Percentiles rank a stretch among this genome's conserved stretches.
Evolutionary conservation across 2,797 vertebrate genomes (phyloP).

Genomic region (Mus caroli): DNA sequence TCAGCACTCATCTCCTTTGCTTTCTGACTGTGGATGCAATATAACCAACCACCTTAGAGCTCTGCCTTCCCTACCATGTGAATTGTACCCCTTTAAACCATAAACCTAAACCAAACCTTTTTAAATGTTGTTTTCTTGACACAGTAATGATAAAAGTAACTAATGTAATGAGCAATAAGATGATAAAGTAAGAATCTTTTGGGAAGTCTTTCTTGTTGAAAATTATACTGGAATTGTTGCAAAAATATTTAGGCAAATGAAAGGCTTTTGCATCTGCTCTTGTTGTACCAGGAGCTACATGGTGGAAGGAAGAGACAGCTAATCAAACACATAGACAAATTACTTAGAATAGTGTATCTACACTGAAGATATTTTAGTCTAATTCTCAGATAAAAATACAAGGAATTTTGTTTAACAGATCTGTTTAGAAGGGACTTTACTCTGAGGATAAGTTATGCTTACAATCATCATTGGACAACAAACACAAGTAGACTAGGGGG

Average conservation of each 20-base stretch:
- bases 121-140: not conserved
- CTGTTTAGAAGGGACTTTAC: constrained; percentile 36
- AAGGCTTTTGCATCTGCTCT: constrained; percentile 34
- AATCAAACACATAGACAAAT: constrained; percentile 57
- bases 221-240: constrained; percentile 24
- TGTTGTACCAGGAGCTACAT: constrained; percentile 17
- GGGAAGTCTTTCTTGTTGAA: constrained; percentile 59
- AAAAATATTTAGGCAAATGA: constrained; percentile 64
- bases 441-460: constrained; percentile 6
- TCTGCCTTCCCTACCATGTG: not conserved
- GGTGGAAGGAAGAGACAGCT: not conserved
- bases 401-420: constrained; percentile 48
- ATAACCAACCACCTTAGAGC: not conserved
- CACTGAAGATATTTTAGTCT: constrained; percentile 49
- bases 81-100: not conserved
- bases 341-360: constrained; percentile 30
- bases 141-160: not conserved
- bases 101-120: not conserved
- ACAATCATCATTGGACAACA: constrained; percentile 40
- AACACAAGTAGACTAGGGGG: constrained; percentile 7
- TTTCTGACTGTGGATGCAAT: not conserved
- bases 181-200: constrained; percentile 47
- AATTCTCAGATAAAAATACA: constrained; percentile 46
- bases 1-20: not conserved
- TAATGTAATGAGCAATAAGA: constrained; percentile 19